Evolutionary conservation across 2,797 vertebrate species (phyloP), one percentile per base, ranked within the genome.

Genomic region (Eidolon dupreanum): DNA sequence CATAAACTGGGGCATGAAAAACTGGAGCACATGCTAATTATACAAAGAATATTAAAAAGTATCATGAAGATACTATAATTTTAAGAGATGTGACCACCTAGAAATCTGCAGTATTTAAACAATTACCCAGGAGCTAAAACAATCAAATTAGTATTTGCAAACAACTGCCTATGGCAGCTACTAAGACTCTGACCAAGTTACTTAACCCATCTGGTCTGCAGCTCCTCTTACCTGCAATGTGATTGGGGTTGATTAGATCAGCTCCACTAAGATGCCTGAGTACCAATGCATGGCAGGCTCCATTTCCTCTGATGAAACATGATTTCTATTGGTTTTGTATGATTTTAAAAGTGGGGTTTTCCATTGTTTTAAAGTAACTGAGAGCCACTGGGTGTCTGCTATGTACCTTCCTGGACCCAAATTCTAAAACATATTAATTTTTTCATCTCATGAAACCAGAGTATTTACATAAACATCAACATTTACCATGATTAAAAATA

Each of bases 71-170:
- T 74, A 77, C 38, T 26, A 46, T 82, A 77, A 88, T 24, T 75
- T 63, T 73, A 65, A 70, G 38, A 94, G 51, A 17, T 85, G 13
- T 13, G 33, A 43, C 36, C 19, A 75, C 38, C 63, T 82, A 92
- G 66, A 41, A 66, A 88, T 61, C 5, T 81, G 17, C 9, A 59
- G 4, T 43, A 79, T 38, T 92, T 89, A 83, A 89, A 79, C 33
- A 65, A 28, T 95, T 36, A 89, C 26, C 22, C 16, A 77, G 41
- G 57, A 94, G 61, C 36, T 81, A 92, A 93, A 95, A 85, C 87
- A 96, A 92, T 77, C 61, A 93, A 89, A 88, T 49, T 15, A 49
- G 13, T 71, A 90, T 61, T 83, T 92, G 28, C 46, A 94, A 55
- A 66, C 8, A 96, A 84, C 16, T 59, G 36, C 33, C 31, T 16